A percentile compares a stretch with the other conserved stretches of the same genome.
These are phyloP conservation scores for Capreolus pygargus DNA, from an alignment of 2,113 vertebrate species.

Conservation along the genomic window DNA sequence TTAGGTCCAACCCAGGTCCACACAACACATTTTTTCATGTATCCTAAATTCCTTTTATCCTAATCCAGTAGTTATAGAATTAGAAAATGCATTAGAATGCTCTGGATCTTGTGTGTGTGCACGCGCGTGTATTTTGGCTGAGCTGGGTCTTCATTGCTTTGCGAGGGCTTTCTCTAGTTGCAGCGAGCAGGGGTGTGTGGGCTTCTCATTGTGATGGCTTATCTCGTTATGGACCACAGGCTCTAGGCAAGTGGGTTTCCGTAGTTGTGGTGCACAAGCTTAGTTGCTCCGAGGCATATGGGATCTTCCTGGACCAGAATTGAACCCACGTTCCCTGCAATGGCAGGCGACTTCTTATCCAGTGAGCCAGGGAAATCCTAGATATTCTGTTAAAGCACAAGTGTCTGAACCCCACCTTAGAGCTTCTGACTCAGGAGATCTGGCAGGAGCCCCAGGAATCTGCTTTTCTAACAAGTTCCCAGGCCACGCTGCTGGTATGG, in stretches of 20 bases:
- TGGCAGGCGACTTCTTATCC: not conserved
- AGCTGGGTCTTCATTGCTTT: not conserved
- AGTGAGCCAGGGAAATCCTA: not conserved
- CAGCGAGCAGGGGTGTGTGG: not conserved
- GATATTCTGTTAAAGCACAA: not conserved
- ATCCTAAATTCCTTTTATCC: not conserved
- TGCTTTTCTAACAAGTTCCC: not conserved
- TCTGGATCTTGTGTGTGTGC: not conserved
- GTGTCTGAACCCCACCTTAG: not conserved
- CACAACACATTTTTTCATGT: no score
- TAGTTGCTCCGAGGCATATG: not conserved
- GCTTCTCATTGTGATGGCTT: not conserved
- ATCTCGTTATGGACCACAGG: not conserved
- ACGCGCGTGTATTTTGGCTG: rapidly evolving
- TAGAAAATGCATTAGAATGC: not conserved
- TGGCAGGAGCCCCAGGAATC: not conserved
- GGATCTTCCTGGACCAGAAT: not conserved
- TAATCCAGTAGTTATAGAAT: not conserved
- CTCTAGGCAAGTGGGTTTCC: not conserved
- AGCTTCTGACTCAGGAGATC: not conserved
- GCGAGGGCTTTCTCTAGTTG: not conserved
- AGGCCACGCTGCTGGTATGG: no score
- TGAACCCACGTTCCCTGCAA: not conserved
- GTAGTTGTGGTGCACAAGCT: not conserved
- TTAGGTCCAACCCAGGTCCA: not conserved